Percentiles rank a stretch among this genome's conserved stretches.
Evolutionary conservation across 2,113 vertebrate genomes (phyloP).

Genomic region (Myocastor coypus): DNA sequence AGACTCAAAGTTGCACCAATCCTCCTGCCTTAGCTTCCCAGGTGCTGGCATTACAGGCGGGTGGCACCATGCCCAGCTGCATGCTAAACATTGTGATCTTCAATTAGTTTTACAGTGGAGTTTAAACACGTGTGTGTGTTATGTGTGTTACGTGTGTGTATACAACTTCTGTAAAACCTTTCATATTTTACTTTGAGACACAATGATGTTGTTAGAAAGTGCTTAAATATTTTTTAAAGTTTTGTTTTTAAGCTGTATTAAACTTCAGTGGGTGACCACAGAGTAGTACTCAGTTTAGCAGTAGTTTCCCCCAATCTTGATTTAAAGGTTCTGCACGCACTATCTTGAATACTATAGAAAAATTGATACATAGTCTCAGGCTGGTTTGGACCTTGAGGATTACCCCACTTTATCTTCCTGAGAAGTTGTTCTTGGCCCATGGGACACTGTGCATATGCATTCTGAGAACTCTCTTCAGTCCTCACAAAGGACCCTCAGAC

Average conservation of each 20-base stretch:
- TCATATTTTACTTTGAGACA: not conserved
- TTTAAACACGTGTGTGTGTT: not conserved
- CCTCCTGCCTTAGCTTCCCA: too few species aligned
- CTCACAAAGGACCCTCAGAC: not conserved
- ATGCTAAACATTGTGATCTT: not conserved
- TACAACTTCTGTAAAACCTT: not conserved
- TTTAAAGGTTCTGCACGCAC: not conserved
- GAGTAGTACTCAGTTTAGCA: not conserved
- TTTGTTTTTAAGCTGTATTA: not conserved
- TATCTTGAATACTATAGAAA: not conserved
- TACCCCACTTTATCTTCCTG: not conserved
- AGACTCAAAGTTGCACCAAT: too few species aligned
- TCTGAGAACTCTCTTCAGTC: not conserved
- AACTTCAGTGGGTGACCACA: not conserved
- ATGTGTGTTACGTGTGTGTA: not conserved
- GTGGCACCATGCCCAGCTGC: too few species aligned
- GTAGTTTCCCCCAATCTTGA: not conserved
- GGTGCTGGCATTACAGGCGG: too few species aligned
- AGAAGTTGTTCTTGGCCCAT: not conserved
- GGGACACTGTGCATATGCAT: not conserved
- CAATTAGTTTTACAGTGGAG: not conserved
- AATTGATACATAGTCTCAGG: not conserved
- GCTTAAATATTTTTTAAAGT: not conserved
- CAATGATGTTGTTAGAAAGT: not conserved
- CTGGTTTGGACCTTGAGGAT: not conserved